Evolutionary conservation across 1,140 invertebrate genomes (phyloP).

Genomic region (Temnothorax nylanderi): DNA sequence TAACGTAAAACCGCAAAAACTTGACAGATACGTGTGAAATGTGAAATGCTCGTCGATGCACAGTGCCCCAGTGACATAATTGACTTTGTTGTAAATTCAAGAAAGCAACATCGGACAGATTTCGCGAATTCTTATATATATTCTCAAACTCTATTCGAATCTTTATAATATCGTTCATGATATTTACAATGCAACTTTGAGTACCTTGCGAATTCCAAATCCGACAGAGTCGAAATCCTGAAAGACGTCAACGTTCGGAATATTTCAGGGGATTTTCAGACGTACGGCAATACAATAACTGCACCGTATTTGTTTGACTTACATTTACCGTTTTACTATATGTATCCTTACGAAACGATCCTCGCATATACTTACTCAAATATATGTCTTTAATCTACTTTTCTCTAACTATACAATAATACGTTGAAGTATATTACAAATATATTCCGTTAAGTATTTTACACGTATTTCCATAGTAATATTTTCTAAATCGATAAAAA

Average conservation of each 20-base stretch:
- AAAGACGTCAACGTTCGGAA: constrained; percentile 18
- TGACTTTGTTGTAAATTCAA: not conserved
- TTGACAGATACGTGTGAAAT: not conserved
- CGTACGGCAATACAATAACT: constrained; percentile 21
- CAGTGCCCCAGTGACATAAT: not conserved
- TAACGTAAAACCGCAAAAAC: constrained; percentile 14
- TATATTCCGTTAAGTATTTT: not conserved
- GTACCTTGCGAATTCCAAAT: not conserved
- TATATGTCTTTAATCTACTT: not conserved
- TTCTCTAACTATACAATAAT: not conserved
- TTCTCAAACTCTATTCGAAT: not conserved
- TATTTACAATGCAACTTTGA: constrained; percentile 23
- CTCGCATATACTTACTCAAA: not conserved
- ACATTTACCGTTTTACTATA: not conserved
- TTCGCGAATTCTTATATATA: not conserved
- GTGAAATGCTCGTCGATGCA: not conserved
- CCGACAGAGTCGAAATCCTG: constrained; percentile 14
- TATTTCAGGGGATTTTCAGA: constrained; percentile 30
- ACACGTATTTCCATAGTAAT: not conserved
- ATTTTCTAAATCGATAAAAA: not conserved
- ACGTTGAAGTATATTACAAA: not conserved
- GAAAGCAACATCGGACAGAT: not conserved
- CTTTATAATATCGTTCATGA: constrained; percentile 1
- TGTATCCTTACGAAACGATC: not conserved
- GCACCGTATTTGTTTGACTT: not conserved